Evolutionary conservation across 92 coral and sea anemone genomes (phyloP), one percentile per base, ranked within the genome.

Genomic region (Micromussa lordhowensis): DNA sequence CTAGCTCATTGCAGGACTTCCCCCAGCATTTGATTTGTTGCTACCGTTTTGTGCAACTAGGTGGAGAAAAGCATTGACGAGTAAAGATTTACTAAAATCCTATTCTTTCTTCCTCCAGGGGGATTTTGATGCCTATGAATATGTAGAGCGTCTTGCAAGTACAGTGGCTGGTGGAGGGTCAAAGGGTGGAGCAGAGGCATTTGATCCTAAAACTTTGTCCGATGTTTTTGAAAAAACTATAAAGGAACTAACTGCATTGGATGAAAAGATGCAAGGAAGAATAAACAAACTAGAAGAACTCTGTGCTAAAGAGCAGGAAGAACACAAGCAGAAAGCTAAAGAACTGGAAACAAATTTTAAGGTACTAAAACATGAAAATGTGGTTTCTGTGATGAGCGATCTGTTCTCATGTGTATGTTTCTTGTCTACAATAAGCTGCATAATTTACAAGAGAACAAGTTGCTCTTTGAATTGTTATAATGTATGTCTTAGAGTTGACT

Each of bases 101-200:
- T 59, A 14, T 68, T 13, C 14, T 82, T 82, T 29, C 77, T 44
- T 44, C 11, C 22, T 82, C 1, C 69, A 95, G 99, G 99, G 96
- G 77, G 96, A 97, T 48, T 97, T 97, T 95, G 98, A 93, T 82
- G 95, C 97, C 54, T 76, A 89, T 92, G 98, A 95, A 63, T 97
- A 92, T 88, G 98, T 97, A 36, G 99, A 97, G 59, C 98, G 99
- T 10, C 92, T 97, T 89, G 99, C 98, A 13, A 97, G 98, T 68
- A 95, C 99, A 21, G 96, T 95, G n/a, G 99, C 77, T 32, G 99
- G 99, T 68, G 99, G 99, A 2, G 99, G 99, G 0, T 95, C 95
- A 72, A 97, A 94, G 68, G 99, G 99, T 3, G 97, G 97, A 49
- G 88, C 88, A 8, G 95, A 92, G 15, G 90, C 98, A 6, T 95